Evolutionary conservation across 2,113 vertebrate genomes (phyloP), one percentile per base, ranked within the genome.

Genomic region (Rhinoderma darwinii): DNA sequence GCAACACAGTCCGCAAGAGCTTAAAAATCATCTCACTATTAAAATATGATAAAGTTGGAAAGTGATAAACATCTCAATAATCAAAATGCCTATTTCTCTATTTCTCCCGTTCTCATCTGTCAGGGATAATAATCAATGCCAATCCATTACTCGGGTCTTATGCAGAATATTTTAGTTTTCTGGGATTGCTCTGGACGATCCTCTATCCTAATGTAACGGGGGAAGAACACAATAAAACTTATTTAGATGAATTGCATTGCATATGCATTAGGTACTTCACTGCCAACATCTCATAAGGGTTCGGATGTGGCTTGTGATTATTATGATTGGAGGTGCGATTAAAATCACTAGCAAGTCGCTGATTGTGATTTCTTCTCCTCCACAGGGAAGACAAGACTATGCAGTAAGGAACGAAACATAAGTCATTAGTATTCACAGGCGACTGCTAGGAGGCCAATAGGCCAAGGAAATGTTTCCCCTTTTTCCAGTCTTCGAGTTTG

Each of bases 131-230:
- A 32, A 80, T 72, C 84, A 79, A 72, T 72, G 61, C 27, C 1
- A 56, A 72, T 41, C 5, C 30, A 72, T 86, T 63, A 86, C 27
- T 12, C 37, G 9, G 35, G 30, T 68, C 44, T 80, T 56, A 37
- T 12, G 47, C 20, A 3, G 76, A 80, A 63, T 30, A 72, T 79
- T 86, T 86, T 86, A 86, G 80, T 86, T 79, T 80, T 72, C 32
- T 86, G 35, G 76, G 75, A 79, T 72, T 86, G 61, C 32, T 84
- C 88, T 88, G 86, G 86, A 84, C 84, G 86, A 89, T 66, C 84
- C 87, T 83, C 68, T 63, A 27, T 43, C 30, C 39, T 30, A 37
- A 50, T 73, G 79, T n/a, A 70, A 51, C 11, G 66, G 68, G 27
- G n/a, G 39, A 44, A 59, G 76, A 50, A 80, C 32, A 61, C 50